Base-by-base conservation (phyloP, 2,113 vertebrate species). In the Sorex araneus region DNA sequence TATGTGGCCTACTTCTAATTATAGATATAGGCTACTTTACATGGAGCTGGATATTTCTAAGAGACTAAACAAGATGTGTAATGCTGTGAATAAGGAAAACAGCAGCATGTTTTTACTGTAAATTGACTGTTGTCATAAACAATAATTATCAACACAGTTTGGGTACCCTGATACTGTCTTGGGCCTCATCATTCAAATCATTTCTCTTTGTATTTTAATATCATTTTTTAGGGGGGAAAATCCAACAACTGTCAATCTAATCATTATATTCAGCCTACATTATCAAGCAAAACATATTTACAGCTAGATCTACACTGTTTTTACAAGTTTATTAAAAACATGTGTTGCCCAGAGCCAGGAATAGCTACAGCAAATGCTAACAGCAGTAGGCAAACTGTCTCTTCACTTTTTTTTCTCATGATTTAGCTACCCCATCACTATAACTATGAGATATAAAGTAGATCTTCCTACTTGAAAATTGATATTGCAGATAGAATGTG, bases 291-390 rank as follows among this genome's bases (percentile, higher is more conserved):
- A 96, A 97, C 94, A 95, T 96, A 96, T 97, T 97, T 97, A 97
- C 96, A 96, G 84, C 92, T 96, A 95, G 70, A 95, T 94, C 84
- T 96, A 90, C 96, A 96, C 94, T 96, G 96, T 96, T 97, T 96
- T 97, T 96, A 95, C 97, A 96, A 96, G 95, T 96, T 96, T 97
- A 97, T 97, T 96, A 96, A 96, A 97, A 97, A 96, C 96, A 96
- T 96, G 96, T 97, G 96, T 96, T 96, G 94, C 94, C 96, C 96
- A 93, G 25, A 95, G 92, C 96, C 92, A 96, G 89, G 92, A 96
- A 97, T 96, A 97, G 95, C 95, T 95, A 92, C 84, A 95, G 89
- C 94, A 96, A 96, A 96, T 97, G 97, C 92, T 95, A 94, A 93
- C 92, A 97, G 91, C 92, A 96, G 93, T 95, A 95, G 94, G 84